Evolutionary conservation across 2,888 invertebrate species (phyloP).

Genomic region (Heteropelma amictum): DNA sequence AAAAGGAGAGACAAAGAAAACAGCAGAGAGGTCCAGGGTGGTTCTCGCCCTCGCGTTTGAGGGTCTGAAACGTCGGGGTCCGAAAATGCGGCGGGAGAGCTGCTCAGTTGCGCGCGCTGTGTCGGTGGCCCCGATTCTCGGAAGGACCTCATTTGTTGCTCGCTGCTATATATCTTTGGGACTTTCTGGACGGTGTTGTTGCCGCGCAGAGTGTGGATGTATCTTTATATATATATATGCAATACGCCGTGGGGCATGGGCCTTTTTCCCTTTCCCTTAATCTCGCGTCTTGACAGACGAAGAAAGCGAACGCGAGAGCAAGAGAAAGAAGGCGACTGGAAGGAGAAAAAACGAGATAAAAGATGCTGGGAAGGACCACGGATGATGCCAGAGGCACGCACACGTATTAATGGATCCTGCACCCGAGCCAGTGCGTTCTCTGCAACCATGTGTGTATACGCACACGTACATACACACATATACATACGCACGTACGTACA

Average conservation of each 20-base stretch:
- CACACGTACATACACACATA: background rate
- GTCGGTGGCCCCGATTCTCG: constrained; percentile 78
- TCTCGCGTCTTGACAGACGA: constrained; percentile 26
- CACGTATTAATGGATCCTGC: constrained; percentile 6
- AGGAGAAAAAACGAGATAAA: constrained; percentile 48
- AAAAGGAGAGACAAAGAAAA: background rate
- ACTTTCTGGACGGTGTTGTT: constrained; percentile 58
- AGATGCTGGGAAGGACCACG: constrained; percentile 46
- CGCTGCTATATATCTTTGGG: constrained; percentile 76
- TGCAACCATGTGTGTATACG: constrained; percentile 2
- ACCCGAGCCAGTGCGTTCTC: constrained; percentile 42
- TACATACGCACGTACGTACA: no score
- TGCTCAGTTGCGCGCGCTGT: constrained; percentile 66
- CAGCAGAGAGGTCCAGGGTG: constrained; percentile 63
- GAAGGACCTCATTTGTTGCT: constrained; percentile 78
- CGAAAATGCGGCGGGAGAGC: constrained; percentile 44
- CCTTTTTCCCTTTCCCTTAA: constrained; percentile 29
- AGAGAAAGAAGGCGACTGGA: background rate
- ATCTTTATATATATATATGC: constrained; percentile 8
- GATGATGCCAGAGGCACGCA: constrained; percentile 45
- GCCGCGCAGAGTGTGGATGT: constrained; percentile 47
- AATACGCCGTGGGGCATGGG: constrained; percentile 36
- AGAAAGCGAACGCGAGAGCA: background rate
- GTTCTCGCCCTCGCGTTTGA: constrained; percentile 73
- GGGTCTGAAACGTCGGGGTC: constrained; percentile 45